Evolutionary conservation across 2,888 invertebrate genomes (phyloP).

Genomic region (Eueremaeus valkanovi): DNA sequence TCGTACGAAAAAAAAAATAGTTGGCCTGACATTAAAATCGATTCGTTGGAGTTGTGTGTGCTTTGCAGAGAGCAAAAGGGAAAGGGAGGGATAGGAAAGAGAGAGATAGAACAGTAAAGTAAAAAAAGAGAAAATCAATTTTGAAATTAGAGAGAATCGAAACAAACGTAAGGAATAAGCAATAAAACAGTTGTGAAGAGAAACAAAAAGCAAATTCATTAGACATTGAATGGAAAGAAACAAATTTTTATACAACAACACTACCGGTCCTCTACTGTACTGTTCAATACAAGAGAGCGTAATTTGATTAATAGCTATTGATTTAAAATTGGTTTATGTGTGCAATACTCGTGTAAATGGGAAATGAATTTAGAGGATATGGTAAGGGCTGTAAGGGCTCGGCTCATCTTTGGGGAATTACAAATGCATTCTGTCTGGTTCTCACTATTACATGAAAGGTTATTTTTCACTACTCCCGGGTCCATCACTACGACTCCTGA

Average conservation of each 20-base stretch:
- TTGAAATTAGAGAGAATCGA: slow-evolving; percentile 10
- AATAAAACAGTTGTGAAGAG: background rate
- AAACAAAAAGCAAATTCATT: background rate
- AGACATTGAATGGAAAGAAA: background rate
- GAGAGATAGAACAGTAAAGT: background rate
- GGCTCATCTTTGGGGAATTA: background rate
- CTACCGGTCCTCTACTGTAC: background rate
- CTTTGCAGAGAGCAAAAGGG: too few relatives aligned
- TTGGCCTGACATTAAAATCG: background rate
- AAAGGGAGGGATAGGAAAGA: background rate
- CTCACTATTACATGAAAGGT: slow-evolving; percentile 1
- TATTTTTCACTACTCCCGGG: slow-evolving; percentile 17
- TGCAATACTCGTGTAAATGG: slow-evolving; percentile 19
- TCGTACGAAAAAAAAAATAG: background rate
- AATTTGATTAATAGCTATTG: slow-evolving; percentile 27
- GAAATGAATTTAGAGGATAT: slow-evolving; percentile 31
- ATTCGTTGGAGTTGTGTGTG: background rate
- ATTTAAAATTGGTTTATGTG: slow-evolving; percentile 19
- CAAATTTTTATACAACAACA: slow-evolving; percentile 4
- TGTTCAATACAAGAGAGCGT: background rate
- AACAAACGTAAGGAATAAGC: background rate
- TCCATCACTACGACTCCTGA: background rate
- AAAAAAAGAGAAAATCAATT: slow-evolving; percentile 24
- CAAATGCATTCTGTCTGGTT: background rate
- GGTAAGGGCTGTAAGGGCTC: too few relatives aligned